A percentile compares a stretch with the other conserved stretches of the same genome.
Conservation (phyloP, 2,888 invertebrate species). For the Leucoma salicis region DNA sequence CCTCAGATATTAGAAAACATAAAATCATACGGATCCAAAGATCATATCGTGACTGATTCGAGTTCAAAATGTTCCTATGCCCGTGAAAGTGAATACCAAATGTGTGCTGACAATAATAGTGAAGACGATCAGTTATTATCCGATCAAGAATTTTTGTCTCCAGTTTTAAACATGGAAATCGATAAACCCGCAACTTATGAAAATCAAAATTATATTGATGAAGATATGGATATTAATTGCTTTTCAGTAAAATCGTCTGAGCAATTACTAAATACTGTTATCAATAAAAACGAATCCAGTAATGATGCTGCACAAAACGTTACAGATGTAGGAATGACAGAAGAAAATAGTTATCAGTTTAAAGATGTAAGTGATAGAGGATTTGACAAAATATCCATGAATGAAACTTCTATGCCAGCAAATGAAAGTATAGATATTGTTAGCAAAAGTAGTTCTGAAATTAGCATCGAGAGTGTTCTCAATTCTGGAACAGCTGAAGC, state of each 20-base stretch:
- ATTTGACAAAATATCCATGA: background rate
- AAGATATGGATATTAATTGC: constrained; percentile 20
- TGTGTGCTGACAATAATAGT: constrained; percentile 9
- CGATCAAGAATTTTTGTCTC: background rate
- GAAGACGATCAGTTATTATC: background rate
- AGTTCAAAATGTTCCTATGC: constrained; percentile 30
- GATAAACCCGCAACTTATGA: background rate
- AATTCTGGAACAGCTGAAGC: constrained; percentile 58
- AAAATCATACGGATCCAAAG: constrained; percentile 29
- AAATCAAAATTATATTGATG: background rate
- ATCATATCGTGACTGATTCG: constrained; percentile 29
- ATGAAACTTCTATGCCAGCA: constrained; percentile 7
- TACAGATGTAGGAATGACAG: constrained; percentile 23
- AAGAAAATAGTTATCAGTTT: constrained; percentile 1
- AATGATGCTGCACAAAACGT: constrained; percentile 1
- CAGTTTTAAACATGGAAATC: background rate
- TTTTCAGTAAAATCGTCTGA: constrained; percentile 43
- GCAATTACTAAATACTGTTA: constrained; percentile 47
- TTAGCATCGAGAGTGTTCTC: constrained; percentile 7
- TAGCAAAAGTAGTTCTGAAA: background rate
- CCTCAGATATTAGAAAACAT: constrained; percentile 49
- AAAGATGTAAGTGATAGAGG: constrained; percentile 1
- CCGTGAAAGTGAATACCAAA: constrained; percentile 9
- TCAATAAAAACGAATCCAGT: constrained; percentile 22
- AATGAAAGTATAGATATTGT: background rate